A percentile compares a stretch with the other conserved stretches of the same genome.
Evolutionary conservation across 2,113 vertebrate genomes (phyloP).

Genomic region (Triplophysa dalaica): DNA sequence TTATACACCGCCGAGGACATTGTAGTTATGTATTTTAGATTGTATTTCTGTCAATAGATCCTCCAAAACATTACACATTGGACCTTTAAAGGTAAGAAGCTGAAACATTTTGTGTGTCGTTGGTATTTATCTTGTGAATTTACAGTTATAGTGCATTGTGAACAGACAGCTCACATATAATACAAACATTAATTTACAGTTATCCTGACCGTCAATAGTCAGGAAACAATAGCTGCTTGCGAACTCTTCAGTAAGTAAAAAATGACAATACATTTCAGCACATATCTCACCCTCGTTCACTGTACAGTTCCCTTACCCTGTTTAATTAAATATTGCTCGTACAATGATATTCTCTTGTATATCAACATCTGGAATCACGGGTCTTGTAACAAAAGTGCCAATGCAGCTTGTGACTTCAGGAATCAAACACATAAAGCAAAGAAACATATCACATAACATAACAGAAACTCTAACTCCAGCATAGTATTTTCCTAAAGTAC

Average conservation of each 20-base stretch:
- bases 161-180: slow-evolving; percentile 37
- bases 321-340: not conserved
- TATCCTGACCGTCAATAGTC: slow-evolving; percentile 41
- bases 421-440: not conserved
- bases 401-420: not conserved
- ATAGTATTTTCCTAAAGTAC: slow-evolving; percentile 31
- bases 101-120: slow-evolving; percentile 4
- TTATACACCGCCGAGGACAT: too few species aligned
- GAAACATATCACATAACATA: not conserved
- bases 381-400: slow-evolving; percentile 3
- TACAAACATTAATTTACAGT: not conserved
- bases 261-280: slow-evolving; percentile 3
- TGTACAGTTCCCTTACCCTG: not conserved
- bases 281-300: not conserved
- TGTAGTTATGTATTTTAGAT: too few species aligned
- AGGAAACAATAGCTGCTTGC: not conserved
- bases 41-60: too few species aligned
- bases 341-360: not conserved
- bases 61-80: too few species aligned
- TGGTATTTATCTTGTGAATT: slow-evolving; percentile 16
- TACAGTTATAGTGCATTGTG: slow-evolving; percentile 39
- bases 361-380: not conserved
- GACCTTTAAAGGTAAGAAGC: too few species aligned
- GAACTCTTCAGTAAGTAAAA: slow-evolving; percentile 19
- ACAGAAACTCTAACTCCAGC: slow-evolving; percentile 36